Base-by-base conservation (phyloP, 2,888 invertebrate genomes). In the Meiosimyza platycephala region DNA sequence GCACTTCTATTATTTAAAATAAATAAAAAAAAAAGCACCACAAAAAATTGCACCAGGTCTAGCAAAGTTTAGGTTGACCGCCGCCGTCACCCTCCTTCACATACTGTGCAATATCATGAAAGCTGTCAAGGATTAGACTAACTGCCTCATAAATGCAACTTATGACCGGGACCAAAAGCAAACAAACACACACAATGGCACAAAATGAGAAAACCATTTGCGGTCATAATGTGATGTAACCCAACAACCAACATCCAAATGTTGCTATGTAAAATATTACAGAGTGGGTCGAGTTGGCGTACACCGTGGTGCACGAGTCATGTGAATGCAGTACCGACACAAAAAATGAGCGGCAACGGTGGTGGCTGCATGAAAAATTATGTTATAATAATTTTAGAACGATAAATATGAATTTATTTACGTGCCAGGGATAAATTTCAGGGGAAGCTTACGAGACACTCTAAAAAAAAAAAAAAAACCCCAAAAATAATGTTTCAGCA, bases 351-450 rank as follows among this genome's bases (percentile, higher is more conserved):
- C 48, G 67, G 57, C 16, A 47, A 71, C 76, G 76, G 78, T 74
- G 75, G 79, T 77, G 79, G 78, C 76, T 78, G 78, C 78, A 80
- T 80, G 78, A 80, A 78, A 79, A 79, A 80, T 79, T 78, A 79
- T 78, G 76, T 77, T 79, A 78, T 78, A 80, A 80, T 80, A 80
- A 79, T 80, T 80, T 80, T 80, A 79, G 78, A 80, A 79, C 78
- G 78, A 80, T 79, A 80, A 80, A 80, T 80, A 80, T 80, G 79
- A 80, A 80, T 80, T 80, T 80, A 79, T 77, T 80, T 80, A 79
- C 78, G 78, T 76, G 79, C 76, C 75, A 40, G 16, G 50, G 55
- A 72, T 69, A 73, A 72, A 62, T 63, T 66, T 54, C 55, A 18
- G 33, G 9, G 50, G 28, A 22, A 68, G 68, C 62, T 62, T 33